Base-by-base conservation (phyloP, 2,888 invertebrate genomes). In the Lissocephala sabroskyi region DNA sequence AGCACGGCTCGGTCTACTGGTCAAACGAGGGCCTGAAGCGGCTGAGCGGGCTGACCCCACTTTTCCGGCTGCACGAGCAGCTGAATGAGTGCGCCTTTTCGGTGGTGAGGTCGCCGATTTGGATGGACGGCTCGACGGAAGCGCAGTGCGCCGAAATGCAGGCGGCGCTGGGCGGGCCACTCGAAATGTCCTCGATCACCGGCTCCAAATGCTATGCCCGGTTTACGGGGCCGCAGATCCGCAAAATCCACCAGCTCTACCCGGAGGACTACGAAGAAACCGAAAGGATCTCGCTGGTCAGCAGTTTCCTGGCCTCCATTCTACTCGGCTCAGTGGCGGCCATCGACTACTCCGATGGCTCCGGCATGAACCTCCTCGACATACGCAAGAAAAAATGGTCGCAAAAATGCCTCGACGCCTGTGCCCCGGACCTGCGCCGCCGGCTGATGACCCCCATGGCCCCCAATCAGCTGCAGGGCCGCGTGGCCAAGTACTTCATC, bases 321-420 rank as follows among this genome's bases (percentile, higher is more conserved):
- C 41, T 71, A 1, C 48, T 74, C 1, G 71, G 77, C 0, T 54
- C 14, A 11, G 49, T 77, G 1, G 71, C 56, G 0, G 45, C 74
- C 5, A 77, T 71, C 13, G 65, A 74, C 2, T 50, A 32, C 19
- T 48, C 53, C 3, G 59, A 57, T 10, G 74, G 52, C 2, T 70
- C 66, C 0, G 41, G 46, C 1, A 64, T 56, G 56, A 64, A 56
- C 33, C 48, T 98, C 9, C 85, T 98, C 65, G 90, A 97, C 82
- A 92, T 98, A 41, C 87, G 84, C 11, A 87, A 84, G 0, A 91
- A 90, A 83, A 83, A 86, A 19, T 97, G 97, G 97, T 88, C 91
- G 41, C 82, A 87, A 2, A 80, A 83, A 11, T 90, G 94, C 62
- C 82, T 96, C 16, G 86, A 92, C 82, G 89, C 89, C 0, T 93